Base-by-base conservation (phyloP, 2,113 vertebrate genomes). In the Sciurus niger region DNA sequence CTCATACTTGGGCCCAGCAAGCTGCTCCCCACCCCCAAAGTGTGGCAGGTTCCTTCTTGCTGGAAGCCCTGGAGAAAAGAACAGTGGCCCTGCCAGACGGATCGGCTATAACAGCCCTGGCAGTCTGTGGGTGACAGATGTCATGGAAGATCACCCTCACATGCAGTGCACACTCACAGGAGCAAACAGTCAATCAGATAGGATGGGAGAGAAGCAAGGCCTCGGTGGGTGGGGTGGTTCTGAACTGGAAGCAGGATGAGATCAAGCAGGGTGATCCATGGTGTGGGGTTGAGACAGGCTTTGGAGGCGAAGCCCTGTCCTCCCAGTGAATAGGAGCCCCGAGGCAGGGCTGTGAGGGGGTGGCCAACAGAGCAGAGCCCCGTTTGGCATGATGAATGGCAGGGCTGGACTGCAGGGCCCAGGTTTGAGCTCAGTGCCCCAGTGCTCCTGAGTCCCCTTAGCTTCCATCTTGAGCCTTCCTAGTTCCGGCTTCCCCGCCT, bases 81-180 rank as follows among this genome's bases (percentile, higher is more conserved):
- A 77, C 0, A 32, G 46, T 3, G 34, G 55, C 43, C 37, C 20
- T 30, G 58, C 83, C 18, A 25, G 68, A 88, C 1, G 24, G 74
- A n/a, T 53, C 43, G 12, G 68, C 73, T 65, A 46, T 53, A 32
- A 32, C 9, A 28, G 17, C 63, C 25, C 58, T 17, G 92, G 93
- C 55, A 4, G 40, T 7, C 9, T 2, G 32, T 51, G 16, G 82
- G 63, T 67, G 86, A 68, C 76, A 73, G 68, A 46, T 89, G 92
- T 58, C 4, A 0, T 24, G 48, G 8, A 30, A 67, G 55, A 28
- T 68, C 65, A 78, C 60, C n/a, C 65, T 79, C n/a, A 14, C 0
- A 0, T 14, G 8, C 28, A 4, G 67, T 0, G 0, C 22, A n/a
- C 20, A 6, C 12, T 53, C 73, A 68, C 16, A 7, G 0, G 4